Conservation (phyloP, 2,797 vertebrate genomes). For the Urophycis tenuis region DNA sequence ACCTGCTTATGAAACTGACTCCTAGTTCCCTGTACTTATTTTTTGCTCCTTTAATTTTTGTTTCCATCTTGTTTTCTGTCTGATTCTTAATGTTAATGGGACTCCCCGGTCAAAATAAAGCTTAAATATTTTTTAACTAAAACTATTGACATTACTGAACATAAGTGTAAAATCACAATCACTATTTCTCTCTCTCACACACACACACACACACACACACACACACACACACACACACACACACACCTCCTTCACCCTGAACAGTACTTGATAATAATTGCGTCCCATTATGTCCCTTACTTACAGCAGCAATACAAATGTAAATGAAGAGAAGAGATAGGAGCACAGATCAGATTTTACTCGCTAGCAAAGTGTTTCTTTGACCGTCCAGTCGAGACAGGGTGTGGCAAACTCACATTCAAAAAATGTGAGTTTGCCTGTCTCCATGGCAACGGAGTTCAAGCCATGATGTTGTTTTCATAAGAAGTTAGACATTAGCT, state of each 20-base stretch:
- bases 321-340: neutral
- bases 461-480: constrained; percentile 35
- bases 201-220: no score
- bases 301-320: neutral
- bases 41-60: no score
- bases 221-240: no score
- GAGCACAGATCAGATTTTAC: neutral
- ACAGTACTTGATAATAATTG: neutral
- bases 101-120: no score
- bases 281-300: no score
- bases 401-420: constrained; percentile 5
- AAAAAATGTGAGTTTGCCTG: constrained; percentile 21
- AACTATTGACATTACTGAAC: no score
- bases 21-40: no score
- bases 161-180: neutral
- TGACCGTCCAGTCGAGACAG: constrained; percentile 20
- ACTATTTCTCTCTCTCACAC: no score
- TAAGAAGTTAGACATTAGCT: constrained; percentile 34
- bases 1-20: no score
- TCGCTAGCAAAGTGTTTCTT: neutral
- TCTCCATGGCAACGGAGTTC: constrained; percentile 52
- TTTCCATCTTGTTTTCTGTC: no score
- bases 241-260: neutral
- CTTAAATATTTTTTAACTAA: no score
- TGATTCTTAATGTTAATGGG: no score